Evolutionary conservation across 2,888 invertebrate genomes (phyloP), one percentile per base, ranked within the genome.

Genomic region (Synergus gifuensis): DNA sequence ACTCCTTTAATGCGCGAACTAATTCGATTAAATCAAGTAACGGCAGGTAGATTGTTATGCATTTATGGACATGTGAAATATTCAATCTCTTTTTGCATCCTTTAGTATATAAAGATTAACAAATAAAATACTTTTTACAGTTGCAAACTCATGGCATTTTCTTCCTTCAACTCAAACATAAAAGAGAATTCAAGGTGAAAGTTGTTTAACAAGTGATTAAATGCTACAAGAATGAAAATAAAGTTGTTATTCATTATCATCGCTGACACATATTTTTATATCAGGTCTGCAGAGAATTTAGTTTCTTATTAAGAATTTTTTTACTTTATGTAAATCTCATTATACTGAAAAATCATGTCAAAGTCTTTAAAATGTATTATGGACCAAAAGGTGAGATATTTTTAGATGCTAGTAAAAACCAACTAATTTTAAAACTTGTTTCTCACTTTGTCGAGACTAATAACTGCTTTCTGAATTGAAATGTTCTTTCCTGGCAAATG

Each of bases 21-120:
- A 67, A 67, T 67, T 46, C 7, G 22, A 67, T 67, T 18, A 9
- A 42, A 66, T n/a, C 11, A 66, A 66, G 40, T 66, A 66, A 66
- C 66, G 42, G 66, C 40, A 66, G 66, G 12, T 66, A 16, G 12
- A 44, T 42, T 66, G 18, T 62, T 12, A 62, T 28, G 14, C 14
- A 14, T 62, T 62, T 62, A 62, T 62, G 62, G 28, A 7, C 22
- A 54, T n/a, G n/a, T 54, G 8, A n/a, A 54, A 54, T 54, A 54
- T 5, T 54, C n/a, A 0, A n/a, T n/a, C n/a, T 9, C 2, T 54
- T 54, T 54, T 8, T n/a, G n/a, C 9, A 54, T 4, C 28, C 28
- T 28, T 28, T 28, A 28, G 3, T 28, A 28, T 28, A 3, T 28
- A 2, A 28, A 28, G 28, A 28, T 28, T 28, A 3, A 3, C 28